Evolutionary conservation across 2,113 vertebrate genomes (phyloP).

Genomic region (Physeter macrocephalus): DNA sequence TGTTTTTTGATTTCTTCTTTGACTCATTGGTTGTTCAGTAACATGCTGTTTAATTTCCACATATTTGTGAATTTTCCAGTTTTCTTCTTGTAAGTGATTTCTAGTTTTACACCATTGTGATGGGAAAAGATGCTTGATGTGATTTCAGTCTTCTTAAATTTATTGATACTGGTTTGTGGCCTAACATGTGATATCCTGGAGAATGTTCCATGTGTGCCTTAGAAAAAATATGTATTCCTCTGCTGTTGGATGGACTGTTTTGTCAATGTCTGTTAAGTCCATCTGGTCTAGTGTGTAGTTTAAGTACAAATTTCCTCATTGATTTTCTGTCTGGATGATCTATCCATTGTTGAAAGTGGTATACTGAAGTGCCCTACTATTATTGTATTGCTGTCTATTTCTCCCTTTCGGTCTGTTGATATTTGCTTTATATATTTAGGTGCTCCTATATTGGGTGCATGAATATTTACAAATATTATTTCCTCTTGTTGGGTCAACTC

Average conservation of each 20-base stretch:
- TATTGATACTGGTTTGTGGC: neutral
- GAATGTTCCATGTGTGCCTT: neutral
- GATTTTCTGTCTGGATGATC: neutral
- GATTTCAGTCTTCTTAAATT: neutral
- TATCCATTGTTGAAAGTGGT: neutral
- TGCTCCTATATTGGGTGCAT: neutral
- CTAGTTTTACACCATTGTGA: neutral
- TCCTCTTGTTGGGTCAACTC: neutral
- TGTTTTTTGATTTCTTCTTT: neutral
- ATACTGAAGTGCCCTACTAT: neutral
- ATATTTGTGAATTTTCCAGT: neutral
- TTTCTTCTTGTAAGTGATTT: neutral
- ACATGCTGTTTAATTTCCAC: neutral
- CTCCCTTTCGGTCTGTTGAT: neutral
- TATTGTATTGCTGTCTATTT: neutral
- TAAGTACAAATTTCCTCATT: neutral
- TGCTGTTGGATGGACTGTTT: neutral
- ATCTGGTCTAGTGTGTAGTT: neutral
- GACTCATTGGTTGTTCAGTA: neutral
- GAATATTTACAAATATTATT: neutral
- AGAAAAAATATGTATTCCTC: neutral
- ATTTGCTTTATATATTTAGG: neutral
- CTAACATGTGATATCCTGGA: neutral
- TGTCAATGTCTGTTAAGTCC: neutral
- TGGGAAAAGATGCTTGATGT: neutral